Evolutionary conservation across 37 sponge, comb jelly and placozoan species (phyloP).

Genomic region (Diacarnus erythraeanus): DNA sequence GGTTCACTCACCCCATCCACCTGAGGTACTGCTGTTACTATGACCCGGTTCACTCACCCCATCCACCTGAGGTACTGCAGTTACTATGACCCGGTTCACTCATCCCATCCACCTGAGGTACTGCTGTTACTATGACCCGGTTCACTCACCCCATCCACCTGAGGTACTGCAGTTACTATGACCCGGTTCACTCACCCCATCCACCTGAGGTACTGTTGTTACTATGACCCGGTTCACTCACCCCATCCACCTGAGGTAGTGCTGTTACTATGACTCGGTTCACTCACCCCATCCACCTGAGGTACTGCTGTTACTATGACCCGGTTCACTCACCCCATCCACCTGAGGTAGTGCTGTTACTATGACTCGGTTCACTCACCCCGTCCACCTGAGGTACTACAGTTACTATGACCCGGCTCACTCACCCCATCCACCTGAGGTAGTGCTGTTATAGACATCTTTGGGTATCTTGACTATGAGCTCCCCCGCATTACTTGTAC

Average conservation of each 20-base stretch:
- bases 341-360: not conserved
- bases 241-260: not conserved
- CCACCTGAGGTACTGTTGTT: too few species aligned
- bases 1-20: not conserved
- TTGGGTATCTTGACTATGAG: slow-evolving; percentile 72
- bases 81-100: not conserved
- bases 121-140: too few species aligned
- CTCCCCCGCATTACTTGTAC: slow-evolving; percentile 54
- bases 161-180: not conserved
- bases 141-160: not conserved
- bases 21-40: too few species aligned
- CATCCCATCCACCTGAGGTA: too few species aligned
- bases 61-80: not conserved
- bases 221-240: too few species aligned
- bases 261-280: not conserved
- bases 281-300: too few species aligned
- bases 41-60: not conserved
- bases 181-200: not conserved
- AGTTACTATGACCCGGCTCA: not conserved
- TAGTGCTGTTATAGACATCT: slow-evolving; percentile 21
- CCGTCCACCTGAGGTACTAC: not conserved
- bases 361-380: not conserved
- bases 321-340: not conserved
- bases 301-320: too few species aligned
- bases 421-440: not conserved